A percentile compares a stretch with the other conserved stretches of the same genome.
Evolutionary conservation across 2,113 vertebrate species (phyloP).

Genomic region (Morone chrysops): DNA sequence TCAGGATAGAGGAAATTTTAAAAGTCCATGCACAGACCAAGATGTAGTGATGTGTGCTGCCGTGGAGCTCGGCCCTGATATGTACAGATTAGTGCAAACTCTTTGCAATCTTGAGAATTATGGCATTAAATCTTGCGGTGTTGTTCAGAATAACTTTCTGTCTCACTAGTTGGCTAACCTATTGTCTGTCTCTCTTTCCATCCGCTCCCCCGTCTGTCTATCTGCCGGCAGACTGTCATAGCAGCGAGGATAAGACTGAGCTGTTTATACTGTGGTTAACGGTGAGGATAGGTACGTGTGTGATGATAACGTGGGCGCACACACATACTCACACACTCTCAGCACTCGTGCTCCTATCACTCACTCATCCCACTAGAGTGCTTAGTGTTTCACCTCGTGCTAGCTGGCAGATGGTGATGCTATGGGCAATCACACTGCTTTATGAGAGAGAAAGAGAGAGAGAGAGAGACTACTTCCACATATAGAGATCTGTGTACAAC

Average conservation of each 20-base stretch:
- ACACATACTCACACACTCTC: constrained; percentile 13
- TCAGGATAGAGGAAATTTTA: not conserved
- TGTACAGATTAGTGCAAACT: not conserved
- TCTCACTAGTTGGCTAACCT: not conserved
- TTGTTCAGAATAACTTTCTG: not conserved
- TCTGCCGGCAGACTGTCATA: constrained; percentile 37
- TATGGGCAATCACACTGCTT: constrained; percentile 83
- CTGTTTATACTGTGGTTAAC: constrained; percentile 59
- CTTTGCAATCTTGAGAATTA: not conserved
- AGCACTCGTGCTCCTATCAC: constrained; percentile 55
- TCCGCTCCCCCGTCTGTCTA: constrained; percentile 16
- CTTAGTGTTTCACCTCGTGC: constrained; percentile 77
- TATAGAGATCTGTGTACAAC: not conserved
- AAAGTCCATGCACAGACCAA: not conserved
- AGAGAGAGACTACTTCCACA: not conserved
- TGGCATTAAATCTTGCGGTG: not conserved
- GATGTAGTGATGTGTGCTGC: not conserved
- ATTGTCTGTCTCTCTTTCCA: constrained; percentile 3
- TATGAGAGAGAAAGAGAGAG: constrained; percentile 68
- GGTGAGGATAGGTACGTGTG: constrained; percentile 16
- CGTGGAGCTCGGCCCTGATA: not conserved
- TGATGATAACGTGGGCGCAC: constrained; percentile 15
- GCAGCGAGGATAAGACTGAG: constrained; percentile 60
- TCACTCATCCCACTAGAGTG: constrained; percentile 74
- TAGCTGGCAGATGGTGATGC: constrained; percentile 82